These are phyloP conservation scores for Unio pictorum DNA, from an alignment of 2,888 invertebrate genomes.

Conservation along the genomic window DNA sequence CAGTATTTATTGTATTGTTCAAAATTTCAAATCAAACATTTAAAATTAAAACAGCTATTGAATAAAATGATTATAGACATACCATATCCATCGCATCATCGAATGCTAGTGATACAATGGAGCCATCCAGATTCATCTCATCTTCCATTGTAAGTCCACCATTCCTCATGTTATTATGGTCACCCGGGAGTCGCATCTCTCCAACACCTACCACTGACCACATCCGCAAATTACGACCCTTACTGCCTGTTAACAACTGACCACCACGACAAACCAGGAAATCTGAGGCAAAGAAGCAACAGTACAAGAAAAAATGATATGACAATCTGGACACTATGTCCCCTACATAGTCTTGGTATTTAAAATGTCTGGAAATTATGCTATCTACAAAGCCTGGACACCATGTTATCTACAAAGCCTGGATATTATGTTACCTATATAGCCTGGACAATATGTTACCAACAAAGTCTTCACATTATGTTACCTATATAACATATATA, in stretches of 20 bases:
- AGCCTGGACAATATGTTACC: too few relatives aligned
- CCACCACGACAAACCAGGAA: constrained; percentile 50
- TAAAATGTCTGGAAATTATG: too few relatives aligned
- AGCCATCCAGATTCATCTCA: constrained; percentile 68
- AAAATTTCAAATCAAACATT: too few relatives aligned
- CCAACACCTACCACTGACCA: constrained; percentile 65
- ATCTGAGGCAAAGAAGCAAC: constrained; percentile 30
- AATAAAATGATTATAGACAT: constrained; percentile 5
- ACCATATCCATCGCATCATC: constrained; percentile 71
- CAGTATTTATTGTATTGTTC: too few relatives aligned
- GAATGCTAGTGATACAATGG: constrained; percentile 61
- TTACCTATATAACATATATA: too few relatives aligned
- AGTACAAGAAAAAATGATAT: not conserved
- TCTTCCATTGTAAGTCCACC: constrained; percentile 68
- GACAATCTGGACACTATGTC: not conserved
- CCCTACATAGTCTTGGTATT: too few relatives aligned
- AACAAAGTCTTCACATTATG: too few relatives aligned
- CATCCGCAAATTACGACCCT: constrained; percentile 57
- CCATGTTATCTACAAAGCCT: too few relatives aligned
- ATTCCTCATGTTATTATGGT: constrained; percentile 33
- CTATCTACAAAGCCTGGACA: too few relatives aligned
- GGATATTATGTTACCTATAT: too few relatives aligned
- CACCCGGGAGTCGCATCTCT: constrained; percentile 54
- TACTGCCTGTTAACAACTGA: constrained; percentile 62
- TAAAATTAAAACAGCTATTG: too few relatives aligned